Base-by-base conservation (phyloP, 2,888 invertebrate genomes). In the Hyles lineata region DNA sequence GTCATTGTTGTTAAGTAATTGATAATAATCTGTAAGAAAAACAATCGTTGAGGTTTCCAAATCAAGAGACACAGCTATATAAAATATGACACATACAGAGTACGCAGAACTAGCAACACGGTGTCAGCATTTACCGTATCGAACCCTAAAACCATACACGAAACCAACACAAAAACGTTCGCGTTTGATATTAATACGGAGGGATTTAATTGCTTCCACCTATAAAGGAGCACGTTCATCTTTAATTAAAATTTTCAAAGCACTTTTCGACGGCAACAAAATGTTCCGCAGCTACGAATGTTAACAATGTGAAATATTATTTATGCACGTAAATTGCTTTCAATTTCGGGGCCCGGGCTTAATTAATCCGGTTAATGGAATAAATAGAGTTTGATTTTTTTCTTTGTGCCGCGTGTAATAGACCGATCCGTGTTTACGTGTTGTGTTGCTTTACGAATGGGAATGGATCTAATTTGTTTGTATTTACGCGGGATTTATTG, bases 221-320 rank as follows among this genome's bases (percentile, higher is more conserved):
- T 74, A 78, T 79, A 81, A 79, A 82, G 77, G 77, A 78, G 77
- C 77, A 70, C 75, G 79, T 77, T 73, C 80, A 80, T 85, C 83
- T 84, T 87, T 89, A 89, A 90, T 90, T 90, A 89, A 89, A 88
- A 87, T 87, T 83, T 83, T 77, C 81, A 83, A 86, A 87, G 82
- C 84, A 78, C 80, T 83, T 83, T 80, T 75, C 80, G 58, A 58
- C 67, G 52, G 58, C 35, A 11, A 67, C 55, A 67, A 58, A 72
- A 35, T 67, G 43, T 59, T 73, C 74, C 74, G n/a, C 59, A 63
- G 73, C 25, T 61, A 62, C 74, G 74, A 77, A 74, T 79, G 78
- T 78, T 78, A 75, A 78, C 77, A 77, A 79, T 75, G 77, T 75
- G 74, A 77, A 73, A 79, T 79, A 84, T 84, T 84, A 83, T 85